Percentiles rank a stretch among this genome's conserved stretches.
Conservation (phyloP, 2,797 vertebrate species). For the Otus scops region DNA sequence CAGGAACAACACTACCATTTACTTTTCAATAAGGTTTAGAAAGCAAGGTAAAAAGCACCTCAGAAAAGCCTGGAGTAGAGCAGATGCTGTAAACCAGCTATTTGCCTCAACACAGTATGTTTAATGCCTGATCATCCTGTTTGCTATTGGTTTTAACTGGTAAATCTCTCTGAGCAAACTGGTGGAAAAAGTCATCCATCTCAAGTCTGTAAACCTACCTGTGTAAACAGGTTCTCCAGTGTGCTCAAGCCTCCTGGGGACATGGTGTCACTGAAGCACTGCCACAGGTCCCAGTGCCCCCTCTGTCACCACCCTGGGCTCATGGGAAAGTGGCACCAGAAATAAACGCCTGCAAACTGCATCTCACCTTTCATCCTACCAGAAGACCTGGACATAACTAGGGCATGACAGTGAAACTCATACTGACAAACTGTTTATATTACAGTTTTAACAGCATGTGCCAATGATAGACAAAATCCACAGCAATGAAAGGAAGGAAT, state of each 20-base stretch:
- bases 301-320: not conserved
- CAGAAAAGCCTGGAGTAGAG: not conserved
- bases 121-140: not conserved
- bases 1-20: not conserved
- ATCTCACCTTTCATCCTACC: not conserved
- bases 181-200: not conserved
- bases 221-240: accelerated
- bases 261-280: not conserved
- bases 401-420: not conserved
- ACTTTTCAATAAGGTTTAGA: not conserved
- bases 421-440: not conserved
- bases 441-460: not conserved
- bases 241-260: not conserved
- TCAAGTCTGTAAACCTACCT: not conserved
- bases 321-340: not conserved
- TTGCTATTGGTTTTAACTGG: not conserved
- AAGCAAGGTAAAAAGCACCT: not conserved
- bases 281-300: not conserved
- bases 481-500: not conserved
- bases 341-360: not conserved
- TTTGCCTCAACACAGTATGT: not conserved
- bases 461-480: not conserved
- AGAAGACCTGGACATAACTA: not conserved
- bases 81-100: not conserved
- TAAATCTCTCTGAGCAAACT: not conserved